Evolutionary conservation across 1,140 invertebrate species (phyloP), one percentile per base, ranked within the genome.

Genomic region (Sminthurinus signatus): DNA sequence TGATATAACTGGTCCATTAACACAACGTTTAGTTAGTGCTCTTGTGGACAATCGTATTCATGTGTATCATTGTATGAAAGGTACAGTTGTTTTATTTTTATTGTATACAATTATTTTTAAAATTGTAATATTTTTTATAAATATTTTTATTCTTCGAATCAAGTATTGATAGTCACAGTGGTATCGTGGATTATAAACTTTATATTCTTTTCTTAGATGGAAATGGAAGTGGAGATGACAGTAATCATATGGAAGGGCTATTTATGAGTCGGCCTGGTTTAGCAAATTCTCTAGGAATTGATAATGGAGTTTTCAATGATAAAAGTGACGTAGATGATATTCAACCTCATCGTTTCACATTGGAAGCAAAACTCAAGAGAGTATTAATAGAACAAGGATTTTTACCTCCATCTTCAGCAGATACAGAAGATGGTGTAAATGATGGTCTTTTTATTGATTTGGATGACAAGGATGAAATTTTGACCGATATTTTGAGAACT

Each of bases 61-160:
- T 78, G n/a, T n/a, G n/a, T n/a, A n/a, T n/a, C 80, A 55, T 83
- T 84, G 62, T 27, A 72, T 59, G 74, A 75, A 58, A 65, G n/a
- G n/a, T n/a, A n/a, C n/a, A n/a, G n/a, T n/a, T n/a, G n/a, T n/a
- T n/a, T n/a, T n/a, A n/a, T n/a, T n/a, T n/a, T n/a, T n/a, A n/a
- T n/a, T n/a, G n/a, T n/a, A n/a, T n/a, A n/a, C n/a, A n/a, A n/a
- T n/a, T n/a, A n/a, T n/a, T n/a, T n/a, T n/a, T n/a, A n/a, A n/a
- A n/a, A n/a, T n/a, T n/a, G n/a, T n/a, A n/a, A n/a, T n/a, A n/a
- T n/a, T n/a, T n/a, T n/a, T n/a, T n/a, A n/a, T n/a, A n/a, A n/a
- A n/a, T n/a, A n/a, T n/a, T n/a, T n/a, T n/a, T n/a, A n/a, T n/a
- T n/a, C n/a, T n/a, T n/a, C n/a, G n/a, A n/a, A n/a, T n/a, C n/a